Conservation (phyloP, 2,797 vertebrate species). For the Calcarius lapponicus region DNA sequence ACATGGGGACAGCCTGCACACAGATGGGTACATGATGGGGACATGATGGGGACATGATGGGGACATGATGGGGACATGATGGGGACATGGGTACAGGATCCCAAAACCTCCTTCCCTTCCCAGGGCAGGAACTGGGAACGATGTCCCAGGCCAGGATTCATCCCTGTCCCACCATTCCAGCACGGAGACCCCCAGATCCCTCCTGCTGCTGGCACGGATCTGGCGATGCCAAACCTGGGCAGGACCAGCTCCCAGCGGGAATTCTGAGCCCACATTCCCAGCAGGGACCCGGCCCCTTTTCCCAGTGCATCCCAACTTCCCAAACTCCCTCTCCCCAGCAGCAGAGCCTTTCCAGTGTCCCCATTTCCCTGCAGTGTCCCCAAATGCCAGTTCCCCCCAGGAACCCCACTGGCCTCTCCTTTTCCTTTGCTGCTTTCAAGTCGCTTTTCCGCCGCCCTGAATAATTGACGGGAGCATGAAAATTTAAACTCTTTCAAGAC, state of each 20-base stretch:
- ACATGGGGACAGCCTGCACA: too few relatives aligned
- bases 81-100: too few relatives aligned
- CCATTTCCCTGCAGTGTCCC: neutral
- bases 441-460: conserved; percentile 41
- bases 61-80: too few relatives aligned
- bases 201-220: neutral
- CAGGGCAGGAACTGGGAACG: neutral
- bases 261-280: neutral
- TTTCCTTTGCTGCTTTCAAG: neutral
- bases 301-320: neutral
- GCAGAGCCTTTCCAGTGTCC: neutral
- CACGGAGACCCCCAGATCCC: rapidly evolving
- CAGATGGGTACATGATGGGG: too few relatives aligned
- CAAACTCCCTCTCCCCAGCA: neutral
- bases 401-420: neutral
- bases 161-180: neutral
- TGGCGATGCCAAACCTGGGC: rapidly evolving
- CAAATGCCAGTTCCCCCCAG: neutral
- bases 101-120: neutral
- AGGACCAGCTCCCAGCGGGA: rapidly evolving
- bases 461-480: conserved; percentile 74
- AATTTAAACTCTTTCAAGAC: conserved; percentile 72
- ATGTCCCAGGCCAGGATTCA: neutral
- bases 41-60: neutral
- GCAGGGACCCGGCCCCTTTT: neutral